Evolutionary conservation across 2,797 vertebrate genomes (phyloP).

Genomic region (Mus minutoides): DNA sequence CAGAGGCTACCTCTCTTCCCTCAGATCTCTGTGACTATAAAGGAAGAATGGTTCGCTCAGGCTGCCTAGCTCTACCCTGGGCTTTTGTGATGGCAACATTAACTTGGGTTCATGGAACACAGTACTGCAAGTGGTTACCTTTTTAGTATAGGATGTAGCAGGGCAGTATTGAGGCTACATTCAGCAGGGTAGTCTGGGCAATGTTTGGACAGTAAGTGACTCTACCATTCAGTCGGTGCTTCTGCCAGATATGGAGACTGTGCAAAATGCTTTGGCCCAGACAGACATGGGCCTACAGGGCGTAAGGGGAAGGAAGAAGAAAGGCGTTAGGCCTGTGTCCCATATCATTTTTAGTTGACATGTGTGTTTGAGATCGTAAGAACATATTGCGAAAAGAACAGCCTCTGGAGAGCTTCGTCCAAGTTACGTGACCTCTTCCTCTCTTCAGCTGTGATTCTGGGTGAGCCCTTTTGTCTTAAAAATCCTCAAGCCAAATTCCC

Average conservation of each 20-base stretch:
- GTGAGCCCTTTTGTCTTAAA: neutral
- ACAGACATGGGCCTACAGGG: neutral
- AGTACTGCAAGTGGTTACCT: neutral
- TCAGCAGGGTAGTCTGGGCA: neutral
- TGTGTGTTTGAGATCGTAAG: neutral
- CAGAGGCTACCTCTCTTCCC: neutral
- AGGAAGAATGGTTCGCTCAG: neutral
- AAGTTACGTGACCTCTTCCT: neutral
- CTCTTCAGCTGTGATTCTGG: neutral
- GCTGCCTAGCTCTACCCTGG: neutral
- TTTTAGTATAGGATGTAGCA: neutral
- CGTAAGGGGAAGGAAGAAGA: neutral
- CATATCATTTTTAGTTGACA: neutral
- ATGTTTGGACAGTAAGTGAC: neutral
- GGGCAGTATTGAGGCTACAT: neutral
- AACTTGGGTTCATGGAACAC: neutral
- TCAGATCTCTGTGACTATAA: neutral
- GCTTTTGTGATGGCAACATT: neutral
- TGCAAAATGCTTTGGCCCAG: neutral
- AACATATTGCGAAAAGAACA: neutral
- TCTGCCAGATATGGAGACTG: neutral
- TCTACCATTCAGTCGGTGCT: neutral
- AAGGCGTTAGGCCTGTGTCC: neutral
- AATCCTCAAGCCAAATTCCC: conserved; percentile 37
- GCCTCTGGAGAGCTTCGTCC: neutral